phyloP scores from a whole-genome alignment of 2,113 vertebrate species.

The Typhlomys cinereus region DNA sequence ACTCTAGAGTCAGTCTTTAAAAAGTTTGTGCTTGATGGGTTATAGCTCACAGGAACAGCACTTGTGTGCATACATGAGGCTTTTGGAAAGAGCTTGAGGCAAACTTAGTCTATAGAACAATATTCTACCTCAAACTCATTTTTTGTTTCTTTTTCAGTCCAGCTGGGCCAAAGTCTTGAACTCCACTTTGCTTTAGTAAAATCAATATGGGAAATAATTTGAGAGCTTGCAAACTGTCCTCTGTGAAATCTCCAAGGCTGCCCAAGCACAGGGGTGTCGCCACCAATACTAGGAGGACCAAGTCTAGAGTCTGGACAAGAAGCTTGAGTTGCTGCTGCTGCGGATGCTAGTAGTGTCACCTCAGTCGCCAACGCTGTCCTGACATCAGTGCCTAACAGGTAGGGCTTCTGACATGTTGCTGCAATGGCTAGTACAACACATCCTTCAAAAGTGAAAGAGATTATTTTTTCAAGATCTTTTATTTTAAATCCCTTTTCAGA shows the following conservation, averaged over 20 bases:
- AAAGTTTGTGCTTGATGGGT: background rate
- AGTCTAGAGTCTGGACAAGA: background rate
- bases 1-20: background rate
- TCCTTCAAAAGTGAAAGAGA: background rate
- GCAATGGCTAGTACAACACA: background rate
- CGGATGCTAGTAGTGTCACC: background rate
- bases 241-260: background rate
- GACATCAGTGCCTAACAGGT: too few relatives aligned
- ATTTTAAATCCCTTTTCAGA: background rate
- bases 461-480: background rate
- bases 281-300: background rate
- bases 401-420: background rate
- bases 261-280: background rate
- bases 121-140: background rate
- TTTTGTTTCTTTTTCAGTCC: background rate
- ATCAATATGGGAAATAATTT: constrained; percentile 1
- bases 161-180: background rate
- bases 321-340: background rate
- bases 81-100: background rate
- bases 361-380: background rate
- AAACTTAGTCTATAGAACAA: background rate
- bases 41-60: background rate
- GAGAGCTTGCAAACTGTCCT: background rate
- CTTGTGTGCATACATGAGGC: too few relatives aligned
- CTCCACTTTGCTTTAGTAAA: background rate